Evolutionary conservation across 2,113 vertebrate genomes (phyloP), one percentile per base, ranked within the genome.

Genomic region (Platanista minor): DNA sequence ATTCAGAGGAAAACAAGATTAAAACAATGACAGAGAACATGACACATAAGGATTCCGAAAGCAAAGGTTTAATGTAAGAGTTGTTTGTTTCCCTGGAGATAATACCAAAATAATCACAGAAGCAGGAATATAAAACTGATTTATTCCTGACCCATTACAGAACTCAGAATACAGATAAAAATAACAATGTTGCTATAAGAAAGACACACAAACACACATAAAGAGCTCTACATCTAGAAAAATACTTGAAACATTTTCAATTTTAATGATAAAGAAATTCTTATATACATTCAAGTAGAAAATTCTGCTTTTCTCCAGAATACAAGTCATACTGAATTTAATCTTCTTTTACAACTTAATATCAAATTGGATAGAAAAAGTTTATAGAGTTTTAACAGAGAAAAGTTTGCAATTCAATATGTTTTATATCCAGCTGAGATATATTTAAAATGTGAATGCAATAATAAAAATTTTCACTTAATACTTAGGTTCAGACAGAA

Each of bases 41-140:
- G 54, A 80, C 23, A 67, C 33, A 43, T 20, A 74, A 25, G 5
- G 39, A 27, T 0, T 86, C 62, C 59, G 92, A 97, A 85, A 81
- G 21, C 13, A 84, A 87, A 96, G 62, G 81, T 84, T 83, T 92
- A 94, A 81, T 90, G 21, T 33, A 43, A 82, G 10, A 36, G 33
- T 62, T 94, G 43, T 84, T 91, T 69, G 3, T 43, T 29, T 88
- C 54, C 27, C 3, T 92, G 41, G 75, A 46, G 29, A 81, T 74
- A 80, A 93, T 59, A 75, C 4, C 59, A 72, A 90, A 93, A 91
- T 95, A 90, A 84, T 75, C 27, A 92, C 20, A 90, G 81, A 91
- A 75, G 14, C 8, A 72, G 49, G 87, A 91, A 52, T 59, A 49
- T 52, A 84, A 69, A 96, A 93, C n/a, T n/a, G 12, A 77, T 91